Evolutionary conservation across 2,888 invertebrate species (phyloP).

Genomic region (Mimumesa dahlbomi): DNA sequence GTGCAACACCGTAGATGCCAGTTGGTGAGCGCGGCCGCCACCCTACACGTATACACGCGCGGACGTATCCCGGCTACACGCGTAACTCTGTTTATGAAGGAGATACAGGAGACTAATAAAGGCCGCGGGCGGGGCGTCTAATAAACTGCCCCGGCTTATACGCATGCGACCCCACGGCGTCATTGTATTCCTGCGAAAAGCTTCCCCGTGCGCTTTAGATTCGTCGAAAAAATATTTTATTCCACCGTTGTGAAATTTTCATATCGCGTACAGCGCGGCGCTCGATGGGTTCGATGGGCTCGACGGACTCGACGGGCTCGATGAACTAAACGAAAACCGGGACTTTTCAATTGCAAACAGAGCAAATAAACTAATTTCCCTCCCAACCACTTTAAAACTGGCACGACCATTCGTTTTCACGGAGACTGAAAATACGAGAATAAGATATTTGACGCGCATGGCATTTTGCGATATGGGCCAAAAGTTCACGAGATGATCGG

Average conservation of each 20-base stretch:
- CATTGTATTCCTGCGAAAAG: not conserved
- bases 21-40: too few species aligned
- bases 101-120: conserved; percentile 72
- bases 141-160: conserved; percentile 72
- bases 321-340: too few species aligned
- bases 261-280: too few species aligned
- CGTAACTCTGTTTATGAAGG: conserved; percentile 53
- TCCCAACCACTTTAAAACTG: too few species aligned
- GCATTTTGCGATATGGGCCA: conserved; percentile 4
- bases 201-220: not conserved
- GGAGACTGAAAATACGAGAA: not conserved
- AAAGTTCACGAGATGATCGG: conserved; percentile 20
- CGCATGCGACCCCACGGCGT: conserved; percentile 20
- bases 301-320: too few species aligned
- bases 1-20: too few species aligned
- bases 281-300: too few species aligned
- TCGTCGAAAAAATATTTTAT: not conserved
- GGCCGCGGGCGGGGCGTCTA: conserved; percentile 73
- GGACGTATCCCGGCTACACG: conserved; percentile 17
- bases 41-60: conserved; percentile 4
- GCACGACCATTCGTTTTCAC: too few species aligned
- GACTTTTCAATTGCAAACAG: too few species aligned
- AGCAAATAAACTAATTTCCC: too few species aligned
- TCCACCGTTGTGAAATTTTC: too few species aligned
- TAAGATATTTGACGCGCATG: not conserved